phyloP scores from a whole-genome alignment of 1,140 invertebrate genomes.

The Trypoxylus dichotomus region DNA sequence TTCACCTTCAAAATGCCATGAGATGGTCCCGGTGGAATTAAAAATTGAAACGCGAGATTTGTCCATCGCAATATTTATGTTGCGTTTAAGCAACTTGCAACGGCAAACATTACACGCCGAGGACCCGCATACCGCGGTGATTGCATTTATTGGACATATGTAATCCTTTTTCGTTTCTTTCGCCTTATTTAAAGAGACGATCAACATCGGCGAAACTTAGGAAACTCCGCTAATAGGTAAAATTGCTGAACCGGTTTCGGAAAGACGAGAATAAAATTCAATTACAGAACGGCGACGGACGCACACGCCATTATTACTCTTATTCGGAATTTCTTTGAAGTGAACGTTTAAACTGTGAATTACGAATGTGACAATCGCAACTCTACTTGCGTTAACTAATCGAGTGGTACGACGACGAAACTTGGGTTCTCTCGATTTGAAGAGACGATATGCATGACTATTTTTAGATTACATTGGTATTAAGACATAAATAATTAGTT shows the following conservation, averaged over 20 bases:
- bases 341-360: slow-evolving; percentile 12
- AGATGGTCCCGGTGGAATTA: background rate
- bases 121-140: background rate
- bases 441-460: background rate
- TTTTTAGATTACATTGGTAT: no score
- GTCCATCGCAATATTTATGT: background rate
- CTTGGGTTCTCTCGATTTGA: background rate
- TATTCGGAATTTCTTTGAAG: slow-evolving; percentile 6
- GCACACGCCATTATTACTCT: background rate
- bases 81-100: background rate
- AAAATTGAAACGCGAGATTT: background rate
- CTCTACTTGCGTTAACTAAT: background rate
- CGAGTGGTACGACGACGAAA: background rate
- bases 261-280: slow-evolving; percentile 18
- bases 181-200: slow-evolving; percentile 2
- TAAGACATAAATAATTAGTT: no score
- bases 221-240: slow-evolving; percentile 14
- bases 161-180: slow-evolving; percentile 6
- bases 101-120: background rate
- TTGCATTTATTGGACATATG: slow-evolving; percentile 12
- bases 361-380: slow-evolving; percentile 16
- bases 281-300: background rate
- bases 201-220: background rate
- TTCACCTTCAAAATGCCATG: no score
- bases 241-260: slow-evolving; percentile 17